Evolutionary conservation across 35 echinoderm and acorn worm species (phyloP), one percentile per base, ranked within the genome.

Genomic region (Patiria miniata): DNA sequence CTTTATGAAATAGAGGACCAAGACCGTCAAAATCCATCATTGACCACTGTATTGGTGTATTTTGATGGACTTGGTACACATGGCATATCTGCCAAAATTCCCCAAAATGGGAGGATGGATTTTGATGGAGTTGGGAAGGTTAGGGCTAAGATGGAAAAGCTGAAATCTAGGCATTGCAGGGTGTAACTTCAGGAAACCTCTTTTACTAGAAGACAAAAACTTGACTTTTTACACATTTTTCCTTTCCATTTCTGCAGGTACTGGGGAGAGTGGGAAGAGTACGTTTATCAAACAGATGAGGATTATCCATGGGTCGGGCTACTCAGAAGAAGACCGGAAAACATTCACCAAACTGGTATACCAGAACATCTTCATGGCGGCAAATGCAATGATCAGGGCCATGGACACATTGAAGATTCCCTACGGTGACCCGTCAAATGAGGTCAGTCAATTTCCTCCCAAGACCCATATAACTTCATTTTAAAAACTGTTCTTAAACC

Each of bases 251-350:
- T 53, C 29, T 52, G 79, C 96, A 98, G 96, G 96, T 36, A 98
- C 96, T 28, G 96, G 96, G 81, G 96, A 98, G 59, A 98, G 96
- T 87, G 96, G 96, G 18, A 98, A 98, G 79, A 98, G 96, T 47
- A 98, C 96, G 88, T 98, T 98, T 80, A 98, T 98, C 65, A 98
- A 98, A 91, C 96, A 98, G 92, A 98, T 98, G 96, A 94, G 96
- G 89, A 98, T 98, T 87, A 98, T 98, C 77, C 96, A 98, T 61
- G 96, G 96, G 73, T 81, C 92, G 47, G 96, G 96, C 40, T 98
- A 98, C 89, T 86, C 92, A 86, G 96, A 98, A 94, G 96, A 98
- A 86, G 96, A 98, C 86, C 83, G 96, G 79, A 98, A 90, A 94
- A 94, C 92, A 58, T 98, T 98, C 93, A 98, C 90, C 81, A 94